These are phyloP conservation scores for Bombus soroeensis DNA, from an alignment of 1,140 invertebrate genomes.

Conservation along the genomic window DNA sequence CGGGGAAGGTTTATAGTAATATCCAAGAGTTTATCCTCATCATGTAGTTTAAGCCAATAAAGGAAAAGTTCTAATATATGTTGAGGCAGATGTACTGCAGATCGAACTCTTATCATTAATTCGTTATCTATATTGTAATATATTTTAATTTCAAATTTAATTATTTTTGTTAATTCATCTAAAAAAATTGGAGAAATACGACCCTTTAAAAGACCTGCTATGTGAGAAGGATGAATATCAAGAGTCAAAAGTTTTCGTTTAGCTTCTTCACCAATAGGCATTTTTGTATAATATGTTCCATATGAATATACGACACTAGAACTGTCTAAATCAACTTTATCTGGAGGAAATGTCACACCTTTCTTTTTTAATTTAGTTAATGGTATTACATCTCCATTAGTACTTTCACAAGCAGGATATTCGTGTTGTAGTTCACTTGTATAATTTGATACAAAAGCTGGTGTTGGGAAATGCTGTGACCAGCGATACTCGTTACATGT, in stretches of 20 bases:
- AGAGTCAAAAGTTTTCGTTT: not conserved
- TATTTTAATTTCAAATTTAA: conserved; percentile 51
- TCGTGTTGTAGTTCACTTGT: conserved; percentile 46
- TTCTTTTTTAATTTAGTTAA: not conserved
- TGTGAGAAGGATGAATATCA: not conserved
- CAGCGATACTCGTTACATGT: conserved; percentile 72
- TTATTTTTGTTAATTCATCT: not conserved
- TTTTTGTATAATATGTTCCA: conserved; percentile 18
- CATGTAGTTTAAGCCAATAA: conserved; percentile 47
- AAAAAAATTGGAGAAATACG: conserved; percentile 7
- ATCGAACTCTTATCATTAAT: conserved; percentile 7
- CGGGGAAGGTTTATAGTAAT: conserved; percentile 40
- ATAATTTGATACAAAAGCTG: conserved; percentile 73
- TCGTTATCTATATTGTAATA: not conserved
- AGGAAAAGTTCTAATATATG: not conserved
- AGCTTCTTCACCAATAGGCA: not conserved
- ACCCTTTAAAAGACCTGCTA: not conserved
- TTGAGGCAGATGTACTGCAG: not conserved
- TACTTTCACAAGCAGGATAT: not conserved
- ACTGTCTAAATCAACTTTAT: not conserved
- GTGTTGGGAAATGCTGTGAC: conserved; percentile 75
- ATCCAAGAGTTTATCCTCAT: conserved; percentile 53
- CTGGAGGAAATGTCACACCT: not conserved
- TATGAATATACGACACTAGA: conserved; percentile 21
- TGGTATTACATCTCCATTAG: not conserved